Evolutionary conservation across 2,888 invertebrate species (phyloP).

Genomic region (Aphidoletes aphidimyza): DNA sequence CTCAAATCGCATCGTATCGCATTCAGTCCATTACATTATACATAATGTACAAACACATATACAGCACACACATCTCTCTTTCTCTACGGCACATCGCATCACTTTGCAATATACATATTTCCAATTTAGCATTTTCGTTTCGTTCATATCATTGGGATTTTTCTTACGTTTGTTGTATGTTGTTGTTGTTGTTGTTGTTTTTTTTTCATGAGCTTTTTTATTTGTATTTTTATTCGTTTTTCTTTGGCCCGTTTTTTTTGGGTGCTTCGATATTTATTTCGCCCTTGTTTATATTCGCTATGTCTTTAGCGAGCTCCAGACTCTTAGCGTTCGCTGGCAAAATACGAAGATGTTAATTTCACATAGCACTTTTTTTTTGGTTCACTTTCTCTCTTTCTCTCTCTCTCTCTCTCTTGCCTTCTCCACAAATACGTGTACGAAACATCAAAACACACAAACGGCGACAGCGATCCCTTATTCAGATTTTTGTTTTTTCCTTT

Average conservation of each 20-base stretch:
- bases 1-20: slow-evolving; percentile 31
- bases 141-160: slow-evolving; percentile 38
- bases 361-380: slow-evolving; percentile 32
- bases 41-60: slow-evolving; percentile 39
- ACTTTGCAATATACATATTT: slow-evolving; percentile 37
- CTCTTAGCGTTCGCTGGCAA: not conserved
- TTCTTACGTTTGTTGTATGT: slow-evolving; percentile 33
- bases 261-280: not conserved
- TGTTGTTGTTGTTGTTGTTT: too few relatives aligned
- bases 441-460: slow-evolving; percentile 30
- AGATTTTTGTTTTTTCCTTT: not conserved
- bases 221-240: not conserved
- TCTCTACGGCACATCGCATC: too few relatives aligned
- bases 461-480: slow-evolving; percentile 16
- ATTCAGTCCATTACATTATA: slow-evolving; percentile 46
- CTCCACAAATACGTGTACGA: slow-evolving; percentile 27
- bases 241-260: not conserved
- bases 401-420: too few relatives aligned
- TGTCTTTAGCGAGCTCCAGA: not conserved
- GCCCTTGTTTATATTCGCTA: not conserved
- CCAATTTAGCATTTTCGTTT: slow-evolving; percentile 38
- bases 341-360: not conserved
- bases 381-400: too few relatives aligned
- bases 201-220: not conserved
- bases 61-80: too few relatives aligned